These are phyloP conservation scores for Probosciger aterrimus DNA, from an alignment of 2,113 vertebrate genomes.

Conservation along the genomic window DNA sequence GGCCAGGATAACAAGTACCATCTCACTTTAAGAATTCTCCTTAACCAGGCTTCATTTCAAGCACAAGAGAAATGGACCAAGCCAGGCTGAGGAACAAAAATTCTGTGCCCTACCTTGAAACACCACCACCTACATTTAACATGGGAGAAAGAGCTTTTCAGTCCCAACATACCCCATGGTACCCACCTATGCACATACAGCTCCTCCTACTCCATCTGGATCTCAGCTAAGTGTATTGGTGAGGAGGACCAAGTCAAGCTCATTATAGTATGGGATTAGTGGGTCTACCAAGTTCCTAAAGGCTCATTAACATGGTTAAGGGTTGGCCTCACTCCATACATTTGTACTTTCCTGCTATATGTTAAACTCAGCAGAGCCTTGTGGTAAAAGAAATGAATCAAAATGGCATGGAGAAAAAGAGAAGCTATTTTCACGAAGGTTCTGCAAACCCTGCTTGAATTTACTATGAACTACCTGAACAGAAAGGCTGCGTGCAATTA, in stretches of 20 bases:
- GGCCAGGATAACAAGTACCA: background rate
- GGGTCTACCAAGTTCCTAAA: background rate
- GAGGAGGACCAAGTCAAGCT: background rate
- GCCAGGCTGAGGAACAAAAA: background rate
- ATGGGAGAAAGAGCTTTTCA: background rate
- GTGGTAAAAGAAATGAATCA: background rate
- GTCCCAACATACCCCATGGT: background rate
- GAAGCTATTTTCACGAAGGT: background rate
- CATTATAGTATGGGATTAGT: background rate
- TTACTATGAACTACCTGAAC: background rate
- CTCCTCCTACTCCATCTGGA: background rate
- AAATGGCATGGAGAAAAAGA: background rate
- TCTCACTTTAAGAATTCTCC: background rate
- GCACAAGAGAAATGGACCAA: background rate
- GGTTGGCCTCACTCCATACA: background rate
- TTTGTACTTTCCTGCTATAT: background rate
- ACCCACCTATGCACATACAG: background rate
- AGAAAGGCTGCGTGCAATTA: background rate
- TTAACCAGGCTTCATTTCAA: background rate
- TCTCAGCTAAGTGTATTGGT: background rate
- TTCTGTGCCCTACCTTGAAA: fast-evolving
- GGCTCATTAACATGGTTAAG: background rate
- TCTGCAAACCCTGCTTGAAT: background rate
- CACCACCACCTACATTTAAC: background rate
- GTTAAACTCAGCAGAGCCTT: background rate